Conservation (phyloP, 2,797 vertebrate species). For the Miichthys miiuy region DNA sequence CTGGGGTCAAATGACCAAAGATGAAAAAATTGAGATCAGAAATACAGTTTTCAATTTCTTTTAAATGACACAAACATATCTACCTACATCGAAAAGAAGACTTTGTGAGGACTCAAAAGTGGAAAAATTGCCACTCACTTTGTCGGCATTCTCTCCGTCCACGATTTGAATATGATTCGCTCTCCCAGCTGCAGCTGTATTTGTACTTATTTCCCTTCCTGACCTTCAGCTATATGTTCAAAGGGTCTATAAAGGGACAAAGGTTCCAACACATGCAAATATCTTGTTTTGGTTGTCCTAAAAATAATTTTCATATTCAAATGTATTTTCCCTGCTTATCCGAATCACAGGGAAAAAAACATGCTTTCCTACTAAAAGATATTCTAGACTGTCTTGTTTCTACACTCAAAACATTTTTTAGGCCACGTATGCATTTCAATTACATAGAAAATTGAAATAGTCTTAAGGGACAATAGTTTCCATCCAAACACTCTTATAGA, state of each 20-base stretch:
- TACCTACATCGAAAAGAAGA: neutral
- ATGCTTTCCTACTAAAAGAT: too few relatives aligned
- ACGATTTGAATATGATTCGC: neutral
- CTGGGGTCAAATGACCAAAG: neutral
- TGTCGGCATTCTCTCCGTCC: neutral
- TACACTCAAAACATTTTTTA: too few relatives aligned
- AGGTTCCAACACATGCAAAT: neutral
- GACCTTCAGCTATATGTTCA: rapidly evolving
- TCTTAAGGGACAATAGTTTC: too few relatives aligned
- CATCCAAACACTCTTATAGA: too few relatives aligned
- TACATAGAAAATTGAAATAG: too few relatives aligned
- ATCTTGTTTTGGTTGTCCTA: neutral
- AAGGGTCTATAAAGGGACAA: neutral
- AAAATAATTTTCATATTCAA: constrained; percentile 1
- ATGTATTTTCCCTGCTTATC: neutral
- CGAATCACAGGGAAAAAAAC: too few relatives aligned
- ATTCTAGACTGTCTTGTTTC: too few relatives aligned
- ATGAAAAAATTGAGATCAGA: neutral
- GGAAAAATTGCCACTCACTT: neutral
- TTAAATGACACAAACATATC: neutral
- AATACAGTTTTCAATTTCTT: neutral
- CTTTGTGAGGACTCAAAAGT: neutral
- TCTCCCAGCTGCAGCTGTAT: neutral
- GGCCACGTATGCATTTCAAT: too few relatives aligned
- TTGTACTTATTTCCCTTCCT: neutral